Conservation (phyloP, 1,140 invertebrate species). For the Anastrepha obliqua region DNA sequence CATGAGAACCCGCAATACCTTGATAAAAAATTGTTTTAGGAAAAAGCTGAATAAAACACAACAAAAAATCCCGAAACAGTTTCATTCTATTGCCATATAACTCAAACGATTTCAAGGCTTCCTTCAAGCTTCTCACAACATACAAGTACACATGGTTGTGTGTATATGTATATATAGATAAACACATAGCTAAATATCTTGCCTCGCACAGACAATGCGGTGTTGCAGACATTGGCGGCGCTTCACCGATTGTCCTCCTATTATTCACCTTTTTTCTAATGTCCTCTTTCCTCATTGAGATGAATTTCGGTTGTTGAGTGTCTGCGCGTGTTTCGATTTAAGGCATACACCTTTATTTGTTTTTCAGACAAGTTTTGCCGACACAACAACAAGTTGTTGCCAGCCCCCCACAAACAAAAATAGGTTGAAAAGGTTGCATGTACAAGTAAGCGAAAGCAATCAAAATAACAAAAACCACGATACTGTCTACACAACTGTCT, state of each 20-base stretch:
- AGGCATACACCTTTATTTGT: conserved; percentile 44
- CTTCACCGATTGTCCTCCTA: conserved; percentile 33
- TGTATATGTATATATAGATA: too few species aligned
- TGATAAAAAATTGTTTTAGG: neutral
- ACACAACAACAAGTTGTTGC: conserved; percentile 41
- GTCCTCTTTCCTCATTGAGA: conserved; percentile 6
- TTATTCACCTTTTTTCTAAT: conserved; percentile 49
- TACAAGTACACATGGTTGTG: neutral
- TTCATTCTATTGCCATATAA: neutral
- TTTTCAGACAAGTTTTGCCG: conserved; percentile 43
- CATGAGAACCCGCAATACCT: neutral
- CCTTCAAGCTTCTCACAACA: neutral
- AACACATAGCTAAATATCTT: neutral
- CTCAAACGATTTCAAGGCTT: neutral
- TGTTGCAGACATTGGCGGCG: conserved; percentile 20
- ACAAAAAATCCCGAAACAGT: neutral
- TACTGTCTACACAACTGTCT: conserved; percentile 42
- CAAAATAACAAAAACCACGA: conserved; percentile 18
- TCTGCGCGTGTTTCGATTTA: conserved; percentile 47
- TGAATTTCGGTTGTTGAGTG: conserved; percentile 3
- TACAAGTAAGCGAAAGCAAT: conserved; percentile 38
- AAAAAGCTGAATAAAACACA: neutral
- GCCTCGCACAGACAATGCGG: neutral
- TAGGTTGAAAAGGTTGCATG: conserved; percentile 48
- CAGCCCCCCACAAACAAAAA: conserved; percentile 35